Evolutionary conservation across 1,140 invertebrate species (phyloP), one percentile per base, ranked within the genome.

Genomic region (Reticulitermes speratus): DNA sequence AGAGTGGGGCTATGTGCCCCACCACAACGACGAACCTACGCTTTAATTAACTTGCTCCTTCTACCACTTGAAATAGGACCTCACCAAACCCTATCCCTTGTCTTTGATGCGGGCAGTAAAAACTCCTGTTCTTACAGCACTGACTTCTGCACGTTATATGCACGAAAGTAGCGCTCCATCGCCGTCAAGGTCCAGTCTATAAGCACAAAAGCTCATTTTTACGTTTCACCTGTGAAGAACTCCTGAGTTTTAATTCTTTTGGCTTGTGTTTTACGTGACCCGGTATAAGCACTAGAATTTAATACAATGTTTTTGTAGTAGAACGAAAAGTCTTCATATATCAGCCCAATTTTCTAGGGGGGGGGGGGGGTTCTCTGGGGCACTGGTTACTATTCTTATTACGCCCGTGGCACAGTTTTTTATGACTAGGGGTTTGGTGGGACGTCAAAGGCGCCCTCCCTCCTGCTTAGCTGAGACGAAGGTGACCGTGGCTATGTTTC

Each of bases 1-100:
- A 30, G 12, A 30, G 65, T 0, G 65, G n/a, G 65, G 65, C 25
- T 8, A 75, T 30, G 65, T 75, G 14, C 65, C 65, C n/a, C n/a
- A 75, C 65, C 65, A 75, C 65, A 75, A 30, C 65, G 65, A 75
- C 65, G n/a, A 30, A 75, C 8, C 65, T 75, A 75, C 65, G 65
- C 65, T 75, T 75, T 75, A 75, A 75, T 75, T 75, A 75, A 75
- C 65, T 75, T 75, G 65, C 65, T 75, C 65, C 14, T 16, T 25
- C 25, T 30, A 75, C 65, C 65, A 25, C 25, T 75, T 30, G 65
- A 75, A 30, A 25, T 75, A 75, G n/a, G 65, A 75, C 65, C 65
- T 75, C 65, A 8, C 11, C 65, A 8, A 1, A 8, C n/a, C 65
- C 65, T 16, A 1, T 1, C 59, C 7, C 65, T 25, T 30, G 11